A percentile compares a stretch with the other conserved stretches of the same genome.
Conservation (phyloP, 2,113 vertebrate genomes). For the Coregonus clupeaformis region DNA sequence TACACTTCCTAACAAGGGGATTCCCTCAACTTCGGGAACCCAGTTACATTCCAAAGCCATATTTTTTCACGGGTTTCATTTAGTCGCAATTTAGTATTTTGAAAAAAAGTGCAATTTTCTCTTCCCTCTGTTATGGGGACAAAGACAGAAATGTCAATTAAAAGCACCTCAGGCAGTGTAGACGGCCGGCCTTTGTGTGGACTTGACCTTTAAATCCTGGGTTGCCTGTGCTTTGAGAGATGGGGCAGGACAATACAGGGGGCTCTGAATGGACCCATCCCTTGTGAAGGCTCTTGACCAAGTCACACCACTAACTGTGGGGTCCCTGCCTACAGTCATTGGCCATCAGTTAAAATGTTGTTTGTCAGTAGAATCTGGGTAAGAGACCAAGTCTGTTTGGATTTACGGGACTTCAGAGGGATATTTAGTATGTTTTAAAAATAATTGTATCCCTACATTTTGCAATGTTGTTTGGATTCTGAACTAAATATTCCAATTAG, state of each 20-base stretch:
- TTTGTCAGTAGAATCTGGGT: slow-evolving; percentile 34
- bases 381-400: slow-evolving; percentile 6
- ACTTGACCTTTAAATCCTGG: slow-evolving; percentile 79
- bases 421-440: no score
- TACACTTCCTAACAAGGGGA: slow-evolving; percentile 65
- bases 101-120: slow-evolving; percentile 49
- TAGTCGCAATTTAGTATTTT: slow-evolving; percentile 71
- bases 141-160: slow-evolving; percentile 77
- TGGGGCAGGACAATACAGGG: slow-evolving; percentile 62
- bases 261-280: slow-evolving; percentile 54
- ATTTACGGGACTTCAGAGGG: not conserved
- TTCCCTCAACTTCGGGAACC: slow-evolving; percentile 59
- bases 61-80: slow-evolving; percentile 66
- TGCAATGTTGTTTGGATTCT: not conserved
- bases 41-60: slow-evolving; percentile 59
- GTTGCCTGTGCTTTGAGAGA: slow-evolving; percentile 72
- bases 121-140: slow-evolving; percentile 51
- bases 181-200: slow-evolving; percentile 69
- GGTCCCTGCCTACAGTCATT: slow-evolving; percentile 45
- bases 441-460: not conserved
- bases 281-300: slow-evolving; percentile 64
- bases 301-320: slow-evolving; percentile 57
- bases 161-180: slow-evolving; percentile 71
- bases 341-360: slow-evolving; percentile 33
- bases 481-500: not conserved